Evolutionary conservation across 2,113 vertebrate species (phyloP), one percentile per base, ranked within the genome.

Genomic region (Procavia capensis): DNA sequence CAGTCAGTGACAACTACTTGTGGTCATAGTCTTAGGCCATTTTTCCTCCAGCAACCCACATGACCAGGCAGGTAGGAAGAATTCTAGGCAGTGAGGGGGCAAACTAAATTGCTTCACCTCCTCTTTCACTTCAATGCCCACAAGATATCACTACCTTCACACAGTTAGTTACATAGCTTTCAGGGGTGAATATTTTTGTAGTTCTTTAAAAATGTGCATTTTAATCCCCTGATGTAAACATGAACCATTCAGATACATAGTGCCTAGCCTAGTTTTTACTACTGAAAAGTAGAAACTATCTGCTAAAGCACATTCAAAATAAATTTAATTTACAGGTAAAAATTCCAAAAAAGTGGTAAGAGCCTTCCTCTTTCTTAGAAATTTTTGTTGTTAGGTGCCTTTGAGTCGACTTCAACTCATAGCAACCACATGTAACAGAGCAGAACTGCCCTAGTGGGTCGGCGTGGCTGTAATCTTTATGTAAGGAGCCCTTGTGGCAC

Each of bases 291-390:
- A 84, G 75, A 93, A 91, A 83, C 34, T 93, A 88, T 3, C 39
- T 85, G 31, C 6, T 47, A 89, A 95, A 75, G 31, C 17, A 64
- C 10, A 76, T 6, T 50, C 24, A 59, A 85, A 85, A 43, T 47
- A 88, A 86, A 81, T 88, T 72, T 76, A 93, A 92, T 74, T 92
- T 70, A 11, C 17, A 68, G 31, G 64, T 68, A n/a, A 31, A 5
- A 83, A 31, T 89, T 66, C 39, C 78, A 78, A 86, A n/a, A 84
- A 88, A 85, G 5, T 39, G 83, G 79, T 91, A 90, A 81, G 22
- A 95, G 19, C 24, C 17, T 39, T 41, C 57, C 27, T 39, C 39
- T 70, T 70, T 70, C 68, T 70, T 70, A 70, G 68, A 36, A 70
- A 22, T 9, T 17, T 31, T 68, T 14, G 64, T 68, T n/a, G 14